phyloP scores from a whole-genome alignment of 2,888 invertebrate genomes.

The Gerris lacustris region DNA sequence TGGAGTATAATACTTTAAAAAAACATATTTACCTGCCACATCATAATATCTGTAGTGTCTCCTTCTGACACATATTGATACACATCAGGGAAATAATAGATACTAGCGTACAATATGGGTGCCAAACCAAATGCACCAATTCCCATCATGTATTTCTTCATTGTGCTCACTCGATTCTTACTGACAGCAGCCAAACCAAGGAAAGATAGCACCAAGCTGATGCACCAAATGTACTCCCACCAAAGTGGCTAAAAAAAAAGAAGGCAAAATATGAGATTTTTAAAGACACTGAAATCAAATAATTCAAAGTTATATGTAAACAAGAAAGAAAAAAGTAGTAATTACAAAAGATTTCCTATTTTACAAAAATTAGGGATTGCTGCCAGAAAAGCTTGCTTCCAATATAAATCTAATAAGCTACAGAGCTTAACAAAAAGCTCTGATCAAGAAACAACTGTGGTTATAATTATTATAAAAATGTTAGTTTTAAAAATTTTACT shows the following conservation, averaged over 20 bases:
- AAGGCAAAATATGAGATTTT: neutral
- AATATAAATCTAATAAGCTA: too few species aligned
- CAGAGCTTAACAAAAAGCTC: too few species aligned
- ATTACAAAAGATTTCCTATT: too few species aligned
- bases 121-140: constrained; percentile 62
- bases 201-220: constrained; percentile 69
- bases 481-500: too few species aligned
- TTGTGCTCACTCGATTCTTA: constrained; percentile 62
- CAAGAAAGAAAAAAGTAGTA: too few species aligned
- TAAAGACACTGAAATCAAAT: too few species aligned
- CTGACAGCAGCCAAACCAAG: constrained; percentile 75
- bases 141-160: constrained; percentile 72
- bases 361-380: too few species aligned
- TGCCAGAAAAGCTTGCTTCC: too few species aligned
- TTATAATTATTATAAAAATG: too few species aligned
- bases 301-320: too few species aligned
- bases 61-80: constrained; percentile 63
- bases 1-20: too few species aligned
- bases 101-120: constrained; percentile 66
- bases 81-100: constrained; percentile 74
- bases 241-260: constrained; percentile 53
- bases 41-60: constrained; percentile 53
- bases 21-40: constrained; percentile 61
- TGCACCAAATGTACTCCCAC: constrained; percentile 92
- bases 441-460: too few species aligned